Evolutionary conservation across 2,888 invertebrate species (phyloP).

Genomic region (Merodon equestris): DNA sequence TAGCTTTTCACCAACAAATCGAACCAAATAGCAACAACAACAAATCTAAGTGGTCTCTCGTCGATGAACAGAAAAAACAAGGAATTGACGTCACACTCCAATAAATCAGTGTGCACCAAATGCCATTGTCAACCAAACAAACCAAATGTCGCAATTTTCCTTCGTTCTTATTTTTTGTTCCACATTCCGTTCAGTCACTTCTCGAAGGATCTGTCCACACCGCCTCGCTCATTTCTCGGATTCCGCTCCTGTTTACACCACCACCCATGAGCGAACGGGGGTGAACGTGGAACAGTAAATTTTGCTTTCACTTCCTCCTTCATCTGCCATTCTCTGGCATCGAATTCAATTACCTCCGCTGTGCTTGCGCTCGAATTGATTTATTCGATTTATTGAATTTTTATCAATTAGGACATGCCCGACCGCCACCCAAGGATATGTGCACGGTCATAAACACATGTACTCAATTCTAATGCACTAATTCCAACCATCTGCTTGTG

Average conservation of each 20-base stretch:
- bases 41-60: conserved; percentile 6
- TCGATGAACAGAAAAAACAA: conserved; percentile 18
- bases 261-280: background rate
- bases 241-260: background rate
- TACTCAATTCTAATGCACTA: conserved; percentile 26
- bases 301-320: background rate
- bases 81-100: conserved; percentile 56
- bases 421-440: conserved; percentile 3
- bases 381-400: conserved; percentile 66
- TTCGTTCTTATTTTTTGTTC: too few species aligned
- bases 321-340: conserved; percentile 30
- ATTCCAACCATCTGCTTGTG: conserved; percentile 55
- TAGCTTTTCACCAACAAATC: conserved; percentile 8
- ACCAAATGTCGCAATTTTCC: conserved; percentile 57
- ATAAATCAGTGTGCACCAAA: conserved; percentile 64
- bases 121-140: conserved; percentile 62
- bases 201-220: background rate
- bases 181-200: conserved; percentile 8
- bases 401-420: conserved; percentile 58
- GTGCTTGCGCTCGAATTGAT: conserved; percentile 55
- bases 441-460: background rate
- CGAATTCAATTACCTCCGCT: conserved; percentile 53
- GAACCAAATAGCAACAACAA: conserved; percentile 1
- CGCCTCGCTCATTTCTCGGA: conserved; percentile 7
- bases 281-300: background rate